A percentile compares a stretch with the other conserved stretches of the same genome.
Evolutionary conservation across 2,797 vertebrate species (phyloP).

Genomic region (Propithecus deckenii): DNA sequence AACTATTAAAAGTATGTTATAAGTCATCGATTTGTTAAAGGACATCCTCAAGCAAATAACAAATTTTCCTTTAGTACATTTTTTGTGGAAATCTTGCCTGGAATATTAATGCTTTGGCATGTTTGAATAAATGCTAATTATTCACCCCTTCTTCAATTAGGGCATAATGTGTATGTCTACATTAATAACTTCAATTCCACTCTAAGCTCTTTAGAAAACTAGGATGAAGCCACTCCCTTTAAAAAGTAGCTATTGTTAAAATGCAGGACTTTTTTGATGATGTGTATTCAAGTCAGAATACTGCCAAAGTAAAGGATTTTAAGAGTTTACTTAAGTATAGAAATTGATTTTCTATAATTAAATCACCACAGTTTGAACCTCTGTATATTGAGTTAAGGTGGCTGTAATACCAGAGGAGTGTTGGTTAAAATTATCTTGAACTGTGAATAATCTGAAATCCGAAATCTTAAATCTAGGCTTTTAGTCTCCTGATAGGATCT

Average conservation of each 20-base stretch:
- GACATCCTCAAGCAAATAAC: constrained; percentile 2
- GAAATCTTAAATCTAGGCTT: background rate
- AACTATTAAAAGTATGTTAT: background rate
- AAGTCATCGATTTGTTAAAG: background rate
- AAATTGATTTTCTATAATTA: background rate
- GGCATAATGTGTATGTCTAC: background rate
- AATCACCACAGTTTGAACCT: background rate
- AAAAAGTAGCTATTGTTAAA: background rate
- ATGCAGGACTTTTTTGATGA: background rate
- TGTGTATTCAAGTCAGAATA: background rate
- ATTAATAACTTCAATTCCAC: background rate
- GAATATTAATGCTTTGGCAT: background rate
- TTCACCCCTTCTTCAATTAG: background rate
- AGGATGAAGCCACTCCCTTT: background rate
- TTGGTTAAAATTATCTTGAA: background rate
- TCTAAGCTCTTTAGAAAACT: background rate
- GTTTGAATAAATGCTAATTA: background rate
- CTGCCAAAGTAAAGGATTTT: background rate
- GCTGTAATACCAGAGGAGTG: background rate
- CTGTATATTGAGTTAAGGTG: background rate
- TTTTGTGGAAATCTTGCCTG: constrained; percentile 29
- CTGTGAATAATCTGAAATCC: background rate
- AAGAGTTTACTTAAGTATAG: background rate
- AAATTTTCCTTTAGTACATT: background rate
- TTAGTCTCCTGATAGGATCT: background rate